These are phyloP conservation scores for Cathartes aura DNA, from an alignment of 2,113 vertebrate genomes.

Conservation along the genomic window DNA sequence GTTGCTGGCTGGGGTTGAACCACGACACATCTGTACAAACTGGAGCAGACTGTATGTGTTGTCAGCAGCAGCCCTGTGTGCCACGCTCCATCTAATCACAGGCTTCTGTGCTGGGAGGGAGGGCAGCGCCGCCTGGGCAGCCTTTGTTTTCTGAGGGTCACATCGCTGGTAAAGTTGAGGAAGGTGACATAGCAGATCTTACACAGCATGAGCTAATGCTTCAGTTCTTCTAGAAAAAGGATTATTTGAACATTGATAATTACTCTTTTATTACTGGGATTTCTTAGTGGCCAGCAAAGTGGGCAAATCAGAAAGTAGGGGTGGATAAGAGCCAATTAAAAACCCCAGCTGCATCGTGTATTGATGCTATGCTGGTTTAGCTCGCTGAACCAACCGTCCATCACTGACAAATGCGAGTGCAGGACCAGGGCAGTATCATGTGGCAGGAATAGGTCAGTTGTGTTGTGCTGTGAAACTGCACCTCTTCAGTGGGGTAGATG, in stretches of 20 bases:
- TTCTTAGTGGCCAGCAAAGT: not conserved
- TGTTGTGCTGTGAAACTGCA: not conserved
- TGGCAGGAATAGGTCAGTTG: not conserved
- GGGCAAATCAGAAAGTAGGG: not conserved
- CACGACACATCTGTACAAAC: not conserved
- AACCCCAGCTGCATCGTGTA: accelerated
- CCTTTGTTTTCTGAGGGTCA: not conserved
- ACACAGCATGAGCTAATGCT: not conserved
- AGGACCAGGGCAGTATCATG: not conserved
- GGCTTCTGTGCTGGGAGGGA: not conserved
- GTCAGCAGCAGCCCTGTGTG: not conserved
- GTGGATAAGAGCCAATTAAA: not conserved
- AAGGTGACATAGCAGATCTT: not conserved
- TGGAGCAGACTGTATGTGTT: not conserved
- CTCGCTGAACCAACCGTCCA: accelerated
- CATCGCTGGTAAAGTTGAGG: not conserved
- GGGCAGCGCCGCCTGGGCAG: not conserved
- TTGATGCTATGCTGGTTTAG: not conserved
- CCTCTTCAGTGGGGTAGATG: not conserved
- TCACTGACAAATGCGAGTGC: not conserved
- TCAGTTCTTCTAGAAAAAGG: not conserved
- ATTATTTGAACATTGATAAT: not conserved
- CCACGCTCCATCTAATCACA: not conserved
- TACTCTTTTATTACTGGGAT: not conserved
- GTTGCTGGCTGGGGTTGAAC: too few relatives aligned